These are phyloP conservation scores for Hydropsyche betteni DNA, from an alignment of 2,888 invertebrate genomes.

Conservation along the genomic window DNA sequence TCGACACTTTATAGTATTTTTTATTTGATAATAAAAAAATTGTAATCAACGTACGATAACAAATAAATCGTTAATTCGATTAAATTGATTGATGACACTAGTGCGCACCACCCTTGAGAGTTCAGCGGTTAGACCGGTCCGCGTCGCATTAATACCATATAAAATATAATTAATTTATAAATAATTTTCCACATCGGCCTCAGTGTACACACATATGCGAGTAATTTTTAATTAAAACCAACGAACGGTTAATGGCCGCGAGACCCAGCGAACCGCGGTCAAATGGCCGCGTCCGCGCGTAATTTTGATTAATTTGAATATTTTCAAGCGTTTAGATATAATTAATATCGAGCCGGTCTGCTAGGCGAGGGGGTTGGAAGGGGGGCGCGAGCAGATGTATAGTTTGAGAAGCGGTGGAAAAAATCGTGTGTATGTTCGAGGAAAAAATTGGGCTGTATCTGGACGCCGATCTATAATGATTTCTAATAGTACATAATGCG, in stretches of 20 bases:
- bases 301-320: conserved; percentile 51
- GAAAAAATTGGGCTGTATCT: conserved; percentile 12
- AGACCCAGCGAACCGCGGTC: conserved; percentile 35
- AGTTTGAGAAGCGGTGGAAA: background rate
- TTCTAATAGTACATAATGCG: conserved; percentile 21
- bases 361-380: background rate
- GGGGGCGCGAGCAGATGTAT: background rate
- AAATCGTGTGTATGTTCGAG: background rate
- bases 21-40: too few species aligned
- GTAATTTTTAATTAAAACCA: conserved; percentile 50
- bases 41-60: too few species aligned
- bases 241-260: conserved; percentile 41
- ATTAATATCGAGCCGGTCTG: conserved; percentile 39
- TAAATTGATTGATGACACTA: conserved; percentile 1
- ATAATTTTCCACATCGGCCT: conserved; percentile 35
- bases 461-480: conserved; percentile 16
- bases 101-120: too few species aligned
- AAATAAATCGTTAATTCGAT: too few species aligned
- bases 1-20: too few species aligned
- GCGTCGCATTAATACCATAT: background rate
- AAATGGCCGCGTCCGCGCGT: conserved; percentile 43
- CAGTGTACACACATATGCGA: conserved; percentile 25
- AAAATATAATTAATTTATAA: conserved; percentile 45
- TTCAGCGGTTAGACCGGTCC: too few species aligned
- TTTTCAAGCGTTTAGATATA: conserved; percentile 49